These are phyloP conservation scores for Gambusia holbrooki DNA, from an alignment of 2,113 vertebrate species.

Conservation along the genomic window DNA sequence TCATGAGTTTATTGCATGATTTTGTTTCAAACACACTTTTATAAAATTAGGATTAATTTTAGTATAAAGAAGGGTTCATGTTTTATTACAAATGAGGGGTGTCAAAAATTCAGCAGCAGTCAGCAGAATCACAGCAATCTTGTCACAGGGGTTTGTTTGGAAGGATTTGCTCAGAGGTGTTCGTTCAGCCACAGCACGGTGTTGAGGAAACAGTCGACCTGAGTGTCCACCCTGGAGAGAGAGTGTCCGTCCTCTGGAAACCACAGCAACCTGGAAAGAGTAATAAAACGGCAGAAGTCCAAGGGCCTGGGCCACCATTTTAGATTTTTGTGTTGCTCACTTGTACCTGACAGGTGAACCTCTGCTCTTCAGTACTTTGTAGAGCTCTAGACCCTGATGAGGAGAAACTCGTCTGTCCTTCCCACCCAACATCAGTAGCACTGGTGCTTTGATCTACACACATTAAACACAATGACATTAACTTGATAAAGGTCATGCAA, in stretches of 20 bases:
- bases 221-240: constrained; percentile 77
- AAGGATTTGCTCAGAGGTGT: constrained; percentile 59
- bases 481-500: neutral
- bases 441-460: constrained; percentile 76
- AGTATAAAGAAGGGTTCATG: neutral
- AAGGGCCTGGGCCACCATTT: neutral
- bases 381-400: constrained; percentile 85
- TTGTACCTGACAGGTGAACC: constrained; percentile 74
- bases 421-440: constrained; percentile 83
- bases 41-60: neutral
- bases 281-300: neutral
- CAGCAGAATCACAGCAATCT: neutral
- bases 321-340: neutral
- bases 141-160: neutral
- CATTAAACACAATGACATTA: neutral
- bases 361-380: constrained; percentile 82
- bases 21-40: neutral
- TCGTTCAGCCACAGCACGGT: constrained; percentile 80
- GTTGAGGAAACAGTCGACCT: constrained; percentile 82
- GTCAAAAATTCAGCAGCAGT: neutral
- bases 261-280: constrained; percentile 82
- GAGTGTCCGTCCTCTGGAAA: constrained; percentile 84
- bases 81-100: constrained; percentile 21
- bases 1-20: constrained; percentile 20
- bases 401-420: constrained; percentile 84